Base-by-base conservation (phyloP, 2,888 invertebrate genomes). In the Campoletis raptor region DNA sequence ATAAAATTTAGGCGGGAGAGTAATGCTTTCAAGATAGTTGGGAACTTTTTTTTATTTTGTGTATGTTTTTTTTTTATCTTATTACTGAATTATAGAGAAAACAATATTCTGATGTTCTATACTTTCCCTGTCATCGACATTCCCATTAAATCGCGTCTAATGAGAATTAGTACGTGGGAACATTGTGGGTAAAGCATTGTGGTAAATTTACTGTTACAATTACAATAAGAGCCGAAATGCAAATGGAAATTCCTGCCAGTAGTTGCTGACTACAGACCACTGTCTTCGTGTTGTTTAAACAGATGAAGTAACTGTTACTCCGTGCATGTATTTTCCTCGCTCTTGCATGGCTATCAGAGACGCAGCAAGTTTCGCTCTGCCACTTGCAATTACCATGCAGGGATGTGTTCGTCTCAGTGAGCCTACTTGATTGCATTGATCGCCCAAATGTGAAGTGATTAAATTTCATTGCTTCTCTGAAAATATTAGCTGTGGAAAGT, bases 211-310 rank as follows among this genome's bases (percentile, higher is more conserved):
- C 18, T 18, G 79, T 54, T 79, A 79, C 79, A 69, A 70, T 42
- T 40, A 67, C 79, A 57, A 70, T 42, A 57, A 54, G 40, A 54
- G 67, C 42, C 40, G 24, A 69, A 57, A 54, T 79, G 79, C 42
- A 79, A 79, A 79, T 79, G 67, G 54, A 54, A 78, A 79, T 70
- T 69, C 54, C 52, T 42, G 37, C 54, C 66, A 52, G 40, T 77
- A 77, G 48, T 69, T 69, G 30, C 67, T 24, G 67, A 69, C 78
- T 21, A 42, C 67, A 10, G 66, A 18, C 21, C 52, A 15, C 21
- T 77, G 45, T 77, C 52, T 78, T 52, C 67, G 40, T 67, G 67
- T 15, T 36, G 48, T 36, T 77, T 54, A n/a, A 67, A 67, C 67
- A 64, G 77, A 64, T 78, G 52, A 21, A 61, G 78, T 67, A 24